Percentiles rank a stretch among this genome's conserved stretches.
Conservation (phyloP, 2,113 vertebrate genomes). For the Paradoxurus hermaphroditus region DNA sequence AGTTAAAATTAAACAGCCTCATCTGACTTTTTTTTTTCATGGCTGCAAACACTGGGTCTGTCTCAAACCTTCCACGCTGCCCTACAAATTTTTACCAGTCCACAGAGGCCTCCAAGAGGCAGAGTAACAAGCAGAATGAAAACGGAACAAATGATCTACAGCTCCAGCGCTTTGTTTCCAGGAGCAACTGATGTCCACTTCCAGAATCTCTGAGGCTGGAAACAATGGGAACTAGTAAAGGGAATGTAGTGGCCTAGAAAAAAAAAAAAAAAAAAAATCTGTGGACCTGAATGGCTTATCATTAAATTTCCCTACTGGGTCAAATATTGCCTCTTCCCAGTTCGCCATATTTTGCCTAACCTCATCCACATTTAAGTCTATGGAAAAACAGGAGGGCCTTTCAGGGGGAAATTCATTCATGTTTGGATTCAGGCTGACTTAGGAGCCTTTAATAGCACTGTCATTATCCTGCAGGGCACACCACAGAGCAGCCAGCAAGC, state of each 20-base stretch:
- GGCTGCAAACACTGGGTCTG: background rate
- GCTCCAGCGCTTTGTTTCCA: slow-evolving; percentile 41
- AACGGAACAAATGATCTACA: slow-evolving; percentile 24
- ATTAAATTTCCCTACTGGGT: slow-evolving; percentile 37
- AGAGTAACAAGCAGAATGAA: background rate
- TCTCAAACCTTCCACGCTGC: background rate
- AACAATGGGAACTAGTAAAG: slow-evolving; percentile 49
- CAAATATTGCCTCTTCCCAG: background rate
- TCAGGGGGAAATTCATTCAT: slow-evolving; percentile 68
- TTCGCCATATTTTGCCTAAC: slow-evolving; percentile 53
- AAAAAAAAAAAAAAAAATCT: slow-evolving; percentile 3
- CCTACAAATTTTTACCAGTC: background rate
- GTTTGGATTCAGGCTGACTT: slow-evolving; percentile 55
- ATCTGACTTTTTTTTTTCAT: background rate
- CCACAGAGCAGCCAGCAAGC: slow-evolving; percentile 56
- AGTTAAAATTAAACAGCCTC: slow-evolving; percentile 52
- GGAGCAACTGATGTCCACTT: slow-evolving; percentile 42
- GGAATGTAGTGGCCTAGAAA: slow-evolving; percentile 15
- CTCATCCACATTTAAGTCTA: slow-evolving; percentile 66
- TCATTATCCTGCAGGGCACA: slow-evolving; percentile 57
- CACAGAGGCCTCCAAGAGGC: background rate
- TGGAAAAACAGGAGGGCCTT: slow-evolving; percentile 66
- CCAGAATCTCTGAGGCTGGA: slow-evolving; percentile 44
- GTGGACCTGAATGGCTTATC: slow-evolving; percentile 13
- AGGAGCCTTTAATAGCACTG: slow-evolving; percentile 50